Percentiles rank a stretch among this genome's conserved stretches.
Evolutionary conservation across 1,140 invertebrate genomes (phyloP).

Genomic region (Brachionus angularis): DNA sequence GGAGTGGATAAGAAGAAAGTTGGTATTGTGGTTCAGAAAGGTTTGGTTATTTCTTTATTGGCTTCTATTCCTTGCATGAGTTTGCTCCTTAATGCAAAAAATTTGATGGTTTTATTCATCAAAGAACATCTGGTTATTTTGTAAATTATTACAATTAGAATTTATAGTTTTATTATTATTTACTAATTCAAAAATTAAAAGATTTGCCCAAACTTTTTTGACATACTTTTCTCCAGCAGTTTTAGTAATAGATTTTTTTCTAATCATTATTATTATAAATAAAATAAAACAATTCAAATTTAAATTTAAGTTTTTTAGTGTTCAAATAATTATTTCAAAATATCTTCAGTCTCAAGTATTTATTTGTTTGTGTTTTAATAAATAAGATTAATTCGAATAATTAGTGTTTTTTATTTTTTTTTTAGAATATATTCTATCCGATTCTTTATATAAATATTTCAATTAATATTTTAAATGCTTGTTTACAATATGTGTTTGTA

Average conservation of each 20-base stretch:
- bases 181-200: too few relatives aligned
- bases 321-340: constrained; percentile 10
- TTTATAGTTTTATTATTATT: too few relatives aligned
- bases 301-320: not conserved
- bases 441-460: constrained; percentile 8
- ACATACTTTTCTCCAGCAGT: constrained; percentile 21
- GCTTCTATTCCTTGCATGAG: constrained; percentile 9
- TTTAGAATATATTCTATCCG: constrained; percentile 27
- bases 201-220: not conserved
- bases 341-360: constrained; percentile 34
- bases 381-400: not conserved
- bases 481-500: not conserved
- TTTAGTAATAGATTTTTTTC: not conserved
- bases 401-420: not conserved
- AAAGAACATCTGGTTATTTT: not conserved
- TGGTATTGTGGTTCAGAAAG: constrained; percentile 1
- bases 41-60: not conserved
- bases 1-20: constrained; percentile 28
- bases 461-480: constrained; percentile 6
- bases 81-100: constrained; percentile 1
- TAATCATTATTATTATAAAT: not conserved
- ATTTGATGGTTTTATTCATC: constrained; percentile 21
- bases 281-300: not conserved
- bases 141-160: too few relatives aligned
- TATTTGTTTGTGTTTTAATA: not conserved